Conservation (phyloP, 2,888 invertebrate genomes). For the Amblyjoppa fuscipennis region DNA sequence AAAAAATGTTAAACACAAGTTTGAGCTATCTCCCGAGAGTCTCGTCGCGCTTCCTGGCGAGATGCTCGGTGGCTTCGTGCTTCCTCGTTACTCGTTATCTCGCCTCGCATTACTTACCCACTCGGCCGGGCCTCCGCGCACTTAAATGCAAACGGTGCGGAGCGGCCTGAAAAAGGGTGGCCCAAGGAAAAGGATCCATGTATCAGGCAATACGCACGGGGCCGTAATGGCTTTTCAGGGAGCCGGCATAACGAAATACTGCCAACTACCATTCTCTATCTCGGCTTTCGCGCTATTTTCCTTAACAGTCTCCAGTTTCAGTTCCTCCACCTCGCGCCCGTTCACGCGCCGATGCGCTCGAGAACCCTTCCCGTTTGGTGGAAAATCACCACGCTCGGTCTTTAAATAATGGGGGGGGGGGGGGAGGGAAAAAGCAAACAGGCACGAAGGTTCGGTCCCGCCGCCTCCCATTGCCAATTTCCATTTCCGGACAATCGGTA, state of each 20-base stretch:
- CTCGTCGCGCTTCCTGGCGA: conserved; percentile 51
- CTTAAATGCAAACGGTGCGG: conserved; percentile 45
- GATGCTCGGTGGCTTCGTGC: conserved; percentile 13
- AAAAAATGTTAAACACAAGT: conserved; percentile 17
- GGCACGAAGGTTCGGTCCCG: conserved; percentile 28
- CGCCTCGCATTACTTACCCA: conserved; percentile 59
- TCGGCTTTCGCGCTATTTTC: conserved; percentile 35
- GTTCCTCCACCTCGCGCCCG: conserved; percentile 1
- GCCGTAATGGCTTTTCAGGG: conserved; percentile 57
- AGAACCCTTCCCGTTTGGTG: not conserved
- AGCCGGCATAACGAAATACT: conserved; percentile 36
- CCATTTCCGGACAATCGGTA: conserved; percentile 62
- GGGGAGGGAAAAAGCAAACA: conserved; percentile 48
- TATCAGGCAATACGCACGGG: conserved; percentile 57
- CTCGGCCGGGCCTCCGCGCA: conserved; percentile 53
- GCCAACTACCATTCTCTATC: conserved; percentile 39
- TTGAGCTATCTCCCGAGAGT: conserved; percentile 37
- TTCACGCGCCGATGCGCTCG: conserved; percentile 15
- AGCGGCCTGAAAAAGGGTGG: conserved; percentile 15
- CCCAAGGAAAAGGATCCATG: conserved; percentile 27
- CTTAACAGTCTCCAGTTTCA: not conserved
- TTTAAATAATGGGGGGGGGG: conserved; percentile 54
- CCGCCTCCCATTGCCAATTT: conserved; percentile 58
- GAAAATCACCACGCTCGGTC: conserved; percentile 22
- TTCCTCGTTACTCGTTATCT: conserved; percentile 64